Evolutionary conservation across 2,113 vertebrate species (phyloP), one percentile per base, ranked within the genome.

Genomic region (Cyanistes caeruleus): DNA sequence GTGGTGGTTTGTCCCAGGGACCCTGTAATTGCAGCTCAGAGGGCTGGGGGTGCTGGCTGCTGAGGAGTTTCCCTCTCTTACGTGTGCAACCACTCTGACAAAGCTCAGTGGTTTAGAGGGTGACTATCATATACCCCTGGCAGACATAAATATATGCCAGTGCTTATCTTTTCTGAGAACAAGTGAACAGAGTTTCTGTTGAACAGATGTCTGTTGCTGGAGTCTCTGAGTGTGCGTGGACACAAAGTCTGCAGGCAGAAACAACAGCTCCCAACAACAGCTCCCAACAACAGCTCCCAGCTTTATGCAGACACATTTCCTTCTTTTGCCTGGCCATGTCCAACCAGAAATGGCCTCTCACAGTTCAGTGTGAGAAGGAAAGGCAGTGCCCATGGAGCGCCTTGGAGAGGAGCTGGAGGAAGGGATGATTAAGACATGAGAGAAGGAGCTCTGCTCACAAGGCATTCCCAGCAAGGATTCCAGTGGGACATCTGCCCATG

Each of bases 401-500:
- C 0, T 7, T 39, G 44, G 41, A 90, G 11, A 15, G 25, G 24
- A 90, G 35, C 16, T 2, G 5, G 43, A 67, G 59, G 67, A 90
- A 78, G 33, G 64, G 21, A 49, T 67, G 68, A 94, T 74, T 83
- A 85, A 96, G 92, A 90, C 0, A 0, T 84, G 59, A 96, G 43
- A 1, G 1, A 76, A 62, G 76, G 70, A 93, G 43, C 19, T 67
- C 49, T 69, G n/a, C 24, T 72, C 10, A 2, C 0, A 1, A 88
- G 90, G 49, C 55, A n/a, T 56, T 88, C 78, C 86, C 8, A 0
- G 51, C 53, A 44, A 51, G 35, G 15, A 19, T 52, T 75, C 53
- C 1, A 0, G 53, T 4, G 16, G 72, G 63, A 75, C 0, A 1
- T 10, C 51, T 91, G 78, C 77, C 73, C 21, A 5, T 8, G 11